Conservation (phyloP, 2,113 vertebrate species). For the Neodontobutis hainanensis region DNA sequence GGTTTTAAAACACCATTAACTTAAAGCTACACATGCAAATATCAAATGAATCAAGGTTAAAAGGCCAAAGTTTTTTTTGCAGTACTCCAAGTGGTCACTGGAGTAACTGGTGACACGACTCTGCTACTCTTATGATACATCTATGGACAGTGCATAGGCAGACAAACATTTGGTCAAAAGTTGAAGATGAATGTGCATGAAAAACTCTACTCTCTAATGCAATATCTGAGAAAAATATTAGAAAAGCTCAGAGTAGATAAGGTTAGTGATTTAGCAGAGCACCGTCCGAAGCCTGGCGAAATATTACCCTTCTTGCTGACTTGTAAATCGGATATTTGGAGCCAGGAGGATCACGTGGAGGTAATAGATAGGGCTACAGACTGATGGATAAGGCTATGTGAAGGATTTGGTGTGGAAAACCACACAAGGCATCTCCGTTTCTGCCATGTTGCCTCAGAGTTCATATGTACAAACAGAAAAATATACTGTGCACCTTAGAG, state of each 20-base stretch:
- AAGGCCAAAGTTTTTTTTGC: too few relatives aligned
- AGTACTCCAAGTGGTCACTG: too few relatives aligned
- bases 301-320: conserved; percentile 53
- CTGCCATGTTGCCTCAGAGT: conserved; percentile 14
- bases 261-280: conserved; percentile 50
- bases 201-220: conserved; percentile 50
- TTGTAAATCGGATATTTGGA: conserved; percentile 63
- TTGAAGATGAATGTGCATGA: conserved; percentile 53
- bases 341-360: conserved; percentile 44
- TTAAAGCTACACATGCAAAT: too few relatives aligned
- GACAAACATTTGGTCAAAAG: conserved; percentile 30
- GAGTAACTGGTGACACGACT: not conserved
- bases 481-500: conserved; percentile 35
- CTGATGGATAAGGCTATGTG: conserved; percentile 8
- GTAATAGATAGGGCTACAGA: conserved; percentile 43
- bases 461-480: conserved; percentile 10
- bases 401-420: conserved; percentile 13
- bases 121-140: too few relatives aligned
- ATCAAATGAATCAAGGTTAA: too few relatives aligned
- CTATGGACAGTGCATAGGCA: conserved; percentile 22
- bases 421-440: conserved; percentile 4
- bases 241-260: conserved; percentile 56
- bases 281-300: conserved; percentile 44
- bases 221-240: conserved; percentile 68
- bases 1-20: too few relatives aligned